Evolutionary conservation across 2,113 vertebrate species (phyloP), one percentile per base, ranked within the genome.

Genomic region (Cyrtonyx montezumae): DNA sequence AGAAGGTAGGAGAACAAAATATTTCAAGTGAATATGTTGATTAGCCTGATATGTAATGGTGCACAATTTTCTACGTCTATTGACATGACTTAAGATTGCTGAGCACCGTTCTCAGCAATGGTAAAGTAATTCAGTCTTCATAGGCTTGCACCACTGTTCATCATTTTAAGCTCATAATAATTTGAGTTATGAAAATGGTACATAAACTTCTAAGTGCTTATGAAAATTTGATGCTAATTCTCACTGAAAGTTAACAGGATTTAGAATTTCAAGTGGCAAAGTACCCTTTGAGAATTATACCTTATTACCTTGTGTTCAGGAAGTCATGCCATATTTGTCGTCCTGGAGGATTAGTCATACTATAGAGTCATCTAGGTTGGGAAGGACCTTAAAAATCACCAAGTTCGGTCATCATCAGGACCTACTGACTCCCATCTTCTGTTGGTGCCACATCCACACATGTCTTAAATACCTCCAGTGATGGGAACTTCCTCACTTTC

Each of bases 261-360:
- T 94, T 95, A 95, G 63, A 80, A 66, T 70, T 84, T 77, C 30
- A 78, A 65, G 69, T 75, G 22, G 28, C 30, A 78, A 69, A 73
- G n/a, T 62, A 53, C 21, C 34, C 75, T 93, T 56, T 86, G 76
- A 80, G 82, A 83, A 78, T 67, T 40, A 17, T n/a, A 42, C 20
- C 19, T 83, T 55, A 65, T 30, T 88, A 18, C 34, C 78, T 92
- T 46, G 9, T 79, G 23, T 89, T 91, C 26, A 84, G 69, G 36
- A 92, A 88, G 23, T 45, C 56, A 3, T 53, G n/a, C 56, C 58
- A 71, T 75, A 59, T 26, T 58, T 76, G 40, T 62, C 66, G 73
- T 30, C 40, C 48, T 36, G 55, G 55, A 85, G 37, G 26, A 53
- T 53, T 68, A 69, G 37, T 68, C 13, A 45, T 71, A 30, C 55